A percentile compares a stretch with the other conserved stretches of the same genome.
Conservation (phyloP, 2,113 vertebrate genomes). For the Psammodynastes pulverulentus region DNA sequence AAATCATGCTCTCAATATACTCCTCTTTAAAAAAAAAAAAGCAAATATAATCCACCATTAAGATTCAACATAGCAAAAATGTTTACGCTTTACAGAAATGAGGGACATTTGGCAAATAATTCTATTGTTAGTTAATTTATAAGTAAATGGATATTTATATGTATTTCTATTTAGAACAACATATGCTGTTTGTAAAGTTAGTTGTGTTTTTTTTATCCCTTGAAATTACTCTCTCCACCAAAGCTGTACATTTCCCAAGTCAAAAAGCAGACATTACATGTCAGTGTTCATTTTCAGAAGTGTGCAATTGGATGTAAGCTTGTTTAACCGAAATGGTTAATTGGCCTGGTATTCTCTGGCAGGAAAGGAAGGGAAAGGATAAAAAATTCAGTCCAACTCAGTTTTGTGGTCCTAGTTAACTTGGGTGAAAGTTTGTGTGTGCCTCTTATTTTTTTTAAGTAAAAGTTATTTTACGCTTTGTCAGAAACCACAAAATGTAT, state of each 20-base stretch:
- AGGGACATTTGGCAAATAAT: not conserved
- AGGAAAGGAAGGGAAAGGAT: constrained; percentile 53
- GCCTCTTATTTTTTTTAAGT: constrained; percentile 6
- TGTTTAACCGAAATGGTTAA: constrained; percentile 67
- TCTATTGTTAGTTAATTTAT: not conserved
- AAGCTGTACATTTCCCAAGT: constrained; percentile 16
- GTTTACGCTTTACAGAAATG: not conserved
- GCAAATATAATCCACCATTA: not conserved
- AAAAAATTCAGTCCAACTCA: constrained; percentile 71
- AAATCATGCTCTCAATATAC: not conserved
- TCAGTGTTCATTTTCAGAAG: constrained; percentile 34
- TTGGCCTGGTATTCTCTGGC: constrained; percentile 57
- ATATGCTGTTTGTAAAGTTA: constrained; percentile 16
- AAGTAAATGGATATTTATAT: not conserved
- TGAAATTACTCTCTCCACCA: constrained; percentile 28
- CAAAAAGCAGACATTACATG: not conserved
- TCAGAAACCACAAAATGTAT: constrained; percentile 45
- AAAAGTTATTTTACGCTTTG: constrained; percentile 43
- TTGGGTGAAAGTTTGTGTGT: constrained; percentile 47
- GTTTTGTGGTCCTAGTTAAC: constrained; percentile 62
- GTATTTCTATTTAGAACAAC: not conserved
- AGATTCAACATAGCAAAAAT: not conserved
- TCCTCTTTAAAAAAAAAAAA: not conserved
- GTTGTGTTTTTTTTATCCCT: not conserved
- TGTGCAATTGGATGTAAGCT: constrained; percentile 40